Conservation (phyloP, 2,113 vertebrate species). For the Turnix velox region DNA sequence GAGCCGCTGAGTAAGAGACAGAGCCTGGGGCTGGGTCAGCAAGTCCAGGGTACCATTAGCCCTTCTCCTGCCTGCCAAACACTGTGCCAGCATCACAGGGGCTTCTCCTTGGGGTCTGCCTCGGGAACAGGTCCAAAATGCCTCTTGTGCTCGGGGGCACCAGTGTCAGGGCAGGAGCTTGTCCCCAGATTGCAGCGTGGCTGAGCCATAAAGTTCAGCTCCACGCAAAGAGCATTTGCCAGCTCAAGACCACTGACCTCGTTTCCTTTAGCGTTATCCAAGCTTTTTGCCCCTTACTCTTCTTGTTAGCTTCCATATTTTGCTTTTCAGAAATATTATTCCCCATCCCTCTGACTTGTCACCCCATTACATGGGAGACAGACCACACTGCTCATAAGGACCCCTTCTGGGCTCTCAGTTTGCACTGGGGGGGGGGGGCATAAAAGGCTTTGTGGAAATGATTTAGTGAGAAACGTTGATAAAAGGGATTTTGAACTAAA, state of each 20-base stretch:
- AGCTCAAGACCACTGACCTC: neutral
- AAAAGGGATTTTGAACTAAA: neutral
- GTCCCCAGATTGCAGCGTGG: accelerated
- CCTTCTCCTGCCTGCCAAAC: accelerated
- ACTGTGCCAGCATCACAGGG: neutral
- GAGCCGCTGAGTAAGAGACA: neutral
- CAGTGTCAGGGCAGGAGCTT: neutral
- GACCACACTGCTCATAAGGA: neutral
- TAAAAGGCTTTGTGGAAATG: neutral
- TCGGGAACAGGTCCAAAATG: neutral
- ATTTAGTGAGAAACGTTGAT: neutral
- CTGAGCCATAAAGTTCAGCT: neutral
- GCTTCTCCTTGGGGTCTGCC: neutral
- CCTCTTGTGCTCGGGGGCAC: neutral
- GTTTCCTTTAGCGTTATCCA: neutral
- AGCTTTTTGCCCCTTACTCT: neutral
- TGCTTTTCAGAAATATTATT: slow-evolving; percentile 36
- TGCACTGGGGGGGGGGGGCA: neutral
- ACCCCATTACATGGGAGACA: neutral
- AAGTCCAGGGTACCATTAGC: neutral
- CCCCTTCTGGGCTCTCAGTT: neutral
- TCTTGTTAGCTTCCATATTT: slow-evolving; percentile 20
- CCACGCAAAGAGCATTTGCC: neutral
- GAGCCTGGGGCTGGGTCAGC: neutral
- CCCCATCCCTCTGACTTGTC: neutral